A percentile compares a stretch with the other conserved stretches of the same genome.
Conservation (phyloP, 2,797 vertebrate species). For the Crotalus adamanteus region DNA sequence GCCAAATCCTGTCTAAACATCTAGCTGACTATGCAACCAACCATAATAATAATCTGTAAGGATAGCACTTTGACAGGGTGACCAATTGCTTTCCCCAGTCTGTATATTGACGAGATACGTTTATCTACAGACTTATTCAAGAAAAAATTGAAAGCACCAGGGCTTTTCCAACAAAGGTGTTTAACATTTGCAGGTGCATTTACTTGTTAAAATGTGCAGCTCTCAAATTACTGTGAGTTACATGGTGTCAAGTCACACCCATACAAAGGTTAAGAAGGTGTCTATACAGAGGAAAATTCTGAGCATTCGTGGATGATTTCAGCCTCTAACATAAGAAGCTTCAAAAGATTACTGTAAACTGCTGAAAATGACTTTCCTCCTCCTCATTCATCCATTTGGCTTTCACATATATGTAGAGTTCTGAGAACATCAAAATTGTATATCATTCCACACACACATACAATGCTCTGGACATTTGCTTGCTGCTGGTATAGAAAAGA, state of each 20-base stretch:
- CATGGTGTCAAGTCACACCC: background rate
- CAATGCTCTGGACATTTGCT: background rate
- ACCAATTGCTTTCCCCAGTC: constrained; percentile 56
- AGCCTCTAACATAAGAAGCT: constrained; percentile 5
- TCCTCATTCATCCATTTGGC: background rate
- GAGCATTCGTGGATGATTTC: constrained; percentile 21
- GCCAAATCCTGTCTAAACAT: background rate
- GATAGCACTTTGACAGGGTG: constrained; percentile 42
- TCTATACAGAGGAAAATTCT: constrained; percentile 27
- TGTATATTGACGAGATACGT: constrained; percentile 56
- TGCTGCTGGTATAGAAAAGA: background rate
- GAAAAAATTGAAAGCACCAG: constrained; percentile 47
- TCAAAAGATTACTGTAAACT: background rate
- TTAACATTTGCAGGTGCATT: constrained; percentile 50
- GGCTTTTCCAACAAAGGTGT: constrained; percentile 55
- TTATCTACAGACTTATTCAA: constrained; percentile 55
- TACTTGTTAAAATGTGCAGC: constrained; percentile 54
- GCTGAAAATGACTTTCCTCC: background rate
- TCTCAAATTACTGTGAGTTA: constrained; percentile 49
- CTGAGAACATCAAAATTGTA: background rate
- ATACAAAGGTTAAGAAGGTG: background rate
- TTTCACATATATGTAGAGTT: background rate
- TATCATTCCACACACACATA: background rate
- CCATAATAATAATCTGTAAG: background rate
- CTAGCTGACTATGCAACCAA: background rate